Conservation (phyloP, 2,113 vertebrate genomes). For the Candoia aspera region DNA sequence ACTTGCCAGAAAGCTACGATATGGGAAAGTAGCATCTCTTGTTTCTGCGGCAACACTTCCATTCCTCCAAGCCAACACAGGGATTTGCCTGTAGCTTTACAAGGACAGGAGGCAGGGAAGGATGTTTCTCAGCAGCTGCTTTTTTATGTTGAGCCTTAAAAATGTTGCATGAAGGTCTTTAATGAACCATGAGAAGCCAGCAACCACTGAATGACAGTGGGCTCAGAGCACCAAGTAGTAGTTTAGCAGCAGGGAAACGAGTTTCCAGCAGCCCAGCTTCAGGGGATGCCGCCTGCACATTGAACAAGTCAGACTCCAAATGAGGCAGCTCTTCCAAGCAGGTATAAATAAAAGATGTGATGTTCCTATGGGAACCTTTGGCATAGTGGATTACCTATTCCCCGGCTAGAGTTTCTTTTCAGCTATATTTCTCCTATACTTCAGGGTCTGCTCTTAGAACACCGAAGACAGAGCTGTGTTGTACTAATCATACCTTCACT, state of each 20-base stretch:
- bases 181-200: slow-evolving; percentile 42
- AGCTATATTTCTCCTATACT: slow-evolving; percentile 35
- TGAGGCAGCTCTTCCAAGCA: slow-evolving; percentile 38
- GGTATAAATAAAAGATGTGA: slow-evolving; percentile 47
- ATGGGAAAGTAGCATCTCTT: not conserved
- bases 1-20: not conserved
- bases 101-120: slow-evolving; percentile 1
- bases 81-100: not conserved
- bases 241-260: slow-evolving; percentile 39
- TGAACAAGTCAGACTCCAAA: slow-evolving; percentile 44
- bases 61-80: not conserved
- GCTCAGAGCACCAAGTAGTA: slow-evolving; percentile 50
- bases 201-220: slow-evolving; percentile 45
- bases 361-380: slow-evolving; percentile 58
- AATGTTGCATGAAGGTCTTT: slow-evolving; percentile 32
- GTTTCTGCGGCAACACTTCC: slow-evolving; percentile 15
- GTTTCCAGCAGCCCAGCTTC: slow-evolving; percentile 37
- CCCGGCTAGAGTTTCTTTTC: slow-evolving; percentile 49
- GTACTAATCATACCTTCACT: not conserved
- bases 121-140: slow-evolving; percentile 25
- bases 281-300: slow-evolving; percentile 35
- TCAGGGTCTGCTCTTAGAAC: slow-evolving; percentile 12
- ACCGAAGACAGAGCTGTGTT: slow-evolving; percentile 20
- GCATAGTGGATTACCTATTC: slow-evolving; percentile 43
- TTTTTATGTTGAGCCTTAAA: slow-evolving; percentile 33